phyloP scores from a whole-genome alignment of 2,888 invertebrate species.

The Tridacna crocea region DNA sequence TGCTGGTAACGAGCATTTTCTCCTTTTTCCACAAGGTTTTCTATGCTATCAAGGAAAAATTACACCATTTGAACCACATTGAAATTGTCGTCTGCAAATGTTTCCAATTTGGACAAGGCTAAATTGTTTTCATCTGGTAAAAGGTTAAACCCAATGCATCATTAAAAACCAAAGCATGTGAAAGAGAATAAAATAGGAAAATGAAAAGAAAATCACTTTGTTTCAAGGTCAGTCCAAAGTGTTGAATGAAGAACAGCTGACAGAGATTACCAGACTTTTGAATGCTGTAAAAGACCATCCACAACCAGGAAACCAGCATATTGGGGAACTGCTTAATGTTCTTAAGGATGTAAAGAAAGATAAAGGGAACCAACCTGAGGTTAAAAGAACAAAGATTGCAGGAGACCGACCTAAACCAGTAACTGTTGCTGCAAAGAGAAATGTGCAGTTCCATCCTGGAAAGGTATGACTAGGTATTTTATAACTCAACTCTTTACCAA shows the following conservation, averaged over 20 bases:
- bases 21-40: not conserved
- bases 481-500: not conserved
- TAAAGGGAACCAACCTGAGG: conserved; percentile 30
- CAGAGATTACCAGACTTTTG: conserved; percentile 71
- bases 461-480: conserved; percentile 33
- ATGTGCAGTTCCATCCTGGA: conserved; percentile 55
- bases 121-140: too few species aligned
- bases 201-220: not conserved
- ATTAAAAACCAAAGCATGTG: too few species aligned
- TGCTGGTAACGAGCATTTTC: not conserved
- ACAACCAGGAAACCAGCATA: conserved; percentile 41
- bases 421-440: conserved; percentile 23
- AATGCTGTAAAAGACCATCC: conserved; percentile 56
- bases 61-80: too few species aligned
- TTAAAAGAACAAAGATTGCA: conserved; percentile 21
- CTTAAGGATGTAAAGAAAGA: conserved; percentile 42
- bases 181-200: too few species aligned
- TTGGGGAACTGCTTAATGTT: conserved; percentile 43
- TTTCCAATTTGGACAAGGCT: too few species aligned
- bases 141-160: too few species aligned
- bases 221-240: conserved; percentile 40
- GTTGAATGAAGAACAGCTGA: conserved; percentile 68
- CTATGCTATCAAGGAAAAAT: too few species aligned
- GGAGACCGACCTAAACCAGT: conserved; percentile 2
- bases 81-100: too few species aligned